Percentiles rank a stretch among this genome's conserved stretches.
phyloP scores from a whole-genome alignment of 2,113 vertebrate genomes.

The Cyanoliseus patagonus region DNA sequence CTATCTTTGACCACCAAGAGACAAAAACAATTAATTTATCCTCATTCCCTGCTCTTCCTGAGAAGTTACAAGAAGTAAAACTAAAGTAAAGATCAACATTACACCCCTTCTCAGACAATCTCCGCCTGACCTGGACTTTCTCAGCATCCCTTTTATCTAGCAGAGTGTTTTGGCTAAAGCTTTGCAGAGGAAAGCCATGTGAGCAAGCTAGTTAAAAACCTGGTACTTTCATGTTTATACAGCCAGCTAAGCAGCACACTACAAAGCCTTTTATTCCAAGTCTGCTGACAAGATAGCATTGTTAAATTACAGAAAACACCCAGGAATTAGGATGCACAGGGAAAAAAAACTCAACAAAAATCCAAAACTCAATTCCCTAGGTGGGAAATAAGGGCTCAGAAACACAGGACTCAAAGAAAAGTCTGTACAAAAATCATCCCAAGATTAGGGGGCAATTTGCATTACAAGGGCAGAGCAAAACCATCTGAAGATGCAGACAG shows the following conservation, averaged over 20 bases:
- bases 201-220: slow-evolving; percentile 50
- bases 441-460: not conserved
- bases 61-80: slow-evolving; percentile 48
- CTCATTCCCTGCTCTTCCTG: slow-evolving; percentile 19
- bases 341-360: not conserved
- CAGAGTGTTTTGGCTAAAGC: slow-evolving; percentile 51
- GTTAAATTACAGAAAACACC: slow-evolving; percentile 59
- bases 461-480: not conserved
- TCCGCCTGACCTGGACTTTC: slow-evolving; percentile 32
- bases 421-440: not conserved
- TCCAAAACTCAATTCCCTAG: not conserved
- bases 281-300: slow-evolving; percentile 23
- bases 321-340: not conserved
- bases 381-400: not conserved
- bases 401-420: not conserved
- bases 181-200: slow-evolving; percentile 46
- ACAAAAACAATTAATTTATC: slow-evolving; percentile 54
- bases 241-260: slow-evolving; percentile 36
- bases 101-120: not conserved
- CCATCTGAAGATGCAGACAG: not conserved
- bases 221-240: slow-evolving; percentile 43
- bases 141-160: slow-evolving; percentile 44
- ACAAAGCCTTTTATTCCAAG: slow-evolving; percentile 45
- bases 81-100: slow-evolving; percentile 32
- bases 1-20: slow-evolving; percentile 19